Base-by-base conservation (phyloP, 2,888 invertebrate species). In the Antheraea yamamai region DNA sequence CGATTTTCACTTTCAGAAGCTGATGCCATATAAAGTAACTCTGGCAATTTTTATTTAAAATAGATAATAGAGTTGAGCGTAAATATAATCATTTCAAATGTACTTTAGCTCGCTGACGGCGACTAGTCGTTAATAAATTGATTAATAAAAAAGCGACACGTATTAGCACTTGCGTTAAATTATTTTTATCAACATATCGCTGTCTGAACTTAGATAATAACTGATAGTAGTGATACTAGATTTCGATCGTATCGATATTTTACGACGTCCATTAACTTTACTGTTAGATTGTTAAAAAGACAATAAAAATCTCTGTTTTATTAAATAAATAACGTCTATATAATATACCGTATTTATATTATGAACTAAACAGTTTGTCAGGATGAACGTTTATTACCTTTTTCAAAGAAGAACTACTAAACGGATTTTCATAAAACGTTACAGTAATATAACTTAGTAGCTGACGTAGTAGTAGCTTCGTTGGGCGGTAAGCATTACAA, bases 271-370 rank as follows among this genome's bases (percentile, higher is more conserved):
- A 66, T 66, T 16, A 66, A 16, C 26, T 30, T 30, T 16, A 66
- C 14, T 64, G 26, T 30, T 30, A 23, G 2, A 23, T 10, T 61
- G 61, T 61, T 23, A 23, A 23, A 61, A 23, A 23, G 1, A 16
- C 18, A 66, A 66, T 66, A 66, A 66, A 61, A 66, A 66, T 66
- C 64, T 66, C 30, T 66, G 30, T 26, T 61, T 66, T 66, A 66
- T 66, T 66, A 66, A 66, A 26, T 30, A 30, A 26, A 14, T 66
- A n/a, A 16, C 26, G 12, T 61, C 6, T 61, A 23, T 12, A 12
- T 47, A 47, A 47, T 4, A 7, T 47, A 47, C 7, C 47, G 1
- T 12, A 47, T 47, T 47, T 12, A 47, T 47, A 39, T 39, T 39
- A 39, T 39, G 0, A 39, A 39, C 35, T 35, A 35, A 30, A 30